Evolutionary conservation across 2,113 vertebrate species (phyloP), one percentile per base, ranked within the genome.

Genomic region (Labeo rohita): DNA sequence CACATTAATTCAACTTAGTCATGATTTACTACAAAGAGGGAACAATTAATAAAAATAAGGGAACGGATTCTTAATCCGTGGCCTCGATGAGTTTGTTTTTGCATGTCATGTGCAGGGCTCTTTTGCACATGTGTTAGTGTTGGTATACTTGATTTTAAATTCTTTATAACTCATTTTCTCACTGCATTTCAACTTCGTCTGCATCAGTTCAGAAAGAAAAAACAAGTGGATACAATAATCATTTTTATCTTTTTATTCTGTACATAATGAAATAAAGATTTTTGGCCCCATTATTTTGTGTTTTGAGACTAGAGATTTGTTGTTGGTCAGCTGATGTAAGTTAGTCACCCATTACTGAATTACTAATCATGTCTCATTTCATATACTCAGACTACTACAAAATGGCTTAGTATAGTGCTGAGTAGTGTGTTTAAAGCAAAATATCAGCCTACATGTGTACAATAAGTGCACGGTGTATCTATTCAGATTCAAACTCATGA

Each of bases 201-300:
- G 16, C 54, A 28, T 28, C 23, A 23, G 77, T 85, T 28, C 34
- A 13, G 89, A 79, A 79, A 47, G 56, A 0, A 72, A 84, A 86
- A 47, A 70, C 84, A 87, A 90, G 87, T 90, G 85, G 89, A 90
- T 88, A 85, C 79, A 34, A 8, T 45, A 56, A 12, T 45, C 68
- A 86, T 59, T 88, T 89, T 80, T 28, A 75, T 88, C 72, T 85
- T 18, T 34, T 79, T 84, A 50, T 85, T 23, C 86, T 89, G 84
- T 84, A 59, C 87, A 83, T 88, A 83, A 80, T 8, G 39, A 65
- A 82, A 94, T 90, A 93, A 93, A 93, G 92, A 87, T 45, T 91
- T 92, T 93, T 90, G 79, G 85, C 89, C 90, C 86, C 54, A 73
- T 49, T 4, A 6, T 2, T 2, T 56, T 28, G 28, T 23, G 2